Evolutionary conservation across 2,113 vertebrate genomes (phyloP), one percentile per base, ranked within the genome.

Genomic region (Gnathonemus echidnorhynchus): DNA sequence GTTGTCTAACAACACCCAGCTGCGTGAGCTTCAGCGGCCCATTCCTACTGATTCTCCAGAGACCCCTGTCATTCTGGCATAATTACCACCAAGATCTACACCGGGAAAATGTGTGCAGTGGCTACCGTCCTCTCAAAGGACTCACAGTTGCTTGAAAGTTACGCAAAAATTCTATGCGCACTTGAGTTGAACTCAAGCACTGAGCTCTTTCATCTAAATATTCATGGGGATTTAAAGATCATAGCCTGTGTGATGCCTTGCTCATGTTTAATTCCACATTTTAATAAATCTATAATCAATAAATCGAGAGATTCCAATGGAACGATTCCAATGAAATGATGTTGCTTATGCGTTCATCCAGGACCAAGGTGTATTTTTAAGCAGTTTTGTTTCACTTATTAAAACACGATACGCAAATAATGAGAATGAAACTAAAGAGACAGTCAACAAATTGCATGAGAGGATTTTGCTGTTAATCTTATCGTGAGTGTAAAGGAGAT

Each of bases 391-490:
- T 80, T 80, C 35, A 39, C 11, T 35, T 80, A 80, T 80, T 80
- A 80, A 80, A 80, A 80, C 11, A 80, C 5, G 0, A 77, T 77
- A 17, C 5, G 39, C 70, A 19, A 42, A 19, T 80, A 80, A 35
- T 80, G 35, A 80, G 74, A 42, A 80, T 80, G 74, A 42, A 39
- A 42, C 13, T 42, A 80, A 80, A 39, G 31, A 80, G 74, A 42
- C 31, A 19, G 35, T 80, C 74, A 80, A 80, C 74, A 80, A 39
- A 80, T 80, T 86, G 56, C n/a, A 53, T n/a, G 86, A 90, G 70
- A 35, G 35, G 91, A 92, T 45, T 90, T 88, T 24, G 39, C 87
- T n/a, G 58, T 88, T 88, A 88, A 88, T 88, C 87, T 88, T 88
- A 88, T 88, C 87, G 62, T 24, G 7, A 45, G 56, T n/a, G 58